Base-by-base conservation (phyloP, 2,888 invertebrate species). In the Tridacna crocea region DNA sequence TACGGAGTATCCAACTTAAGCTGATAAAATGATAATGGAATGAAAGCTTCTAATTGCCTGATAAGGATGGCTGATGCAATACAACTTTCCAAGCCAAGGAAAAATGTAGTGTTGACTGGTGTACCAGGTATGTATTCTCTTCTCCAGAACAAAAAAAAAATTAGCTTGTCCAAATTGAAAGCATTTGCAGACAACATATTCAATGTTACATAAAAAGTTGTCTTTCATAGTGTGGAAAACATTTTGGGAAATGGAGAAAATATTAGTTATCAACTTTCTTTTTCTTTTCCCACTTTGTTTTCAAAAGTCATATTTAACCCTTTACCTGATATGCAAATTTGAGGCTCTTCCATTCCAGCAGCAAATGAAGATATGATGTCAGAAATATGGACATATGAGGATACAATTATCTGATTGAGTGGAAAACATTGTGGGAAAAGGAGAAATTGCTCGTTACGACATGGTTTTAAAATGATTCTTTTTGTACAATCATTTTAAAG, bases 81-180 rank as follows among this genome's bases (percentile, higher is more conserved):
- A 66, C 83, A 79, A 48, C 75, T 85, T 47, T 51, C 75, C 26
- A 82, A 86, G 48, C 80, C 88, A 19, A 78, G 76, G 15, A 84
- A 85, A 72, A 87, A 90, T 73, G 78, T 91, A 73, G 58, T 91
- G 36, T 72, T 91, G 2, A 91, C 91, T 58, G 91, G 91, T 11
- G 84, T 84, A 66, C 91, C 90, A 78, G 91, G 90, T 89, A 68
- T 61, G 15, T n/a, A n/a, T n/a, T n/a, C n/a, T n/a, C 13, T 48
- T 12, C 13, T 27, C 51, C 51, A 11, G 17, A 17, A 11, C 51
- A 51, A 13, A 51, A 24, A 17, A 11, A 22, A 11, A n/a, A 19
- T 63, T n/a, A n/a, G n/a, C n/a, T n/a, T n/a, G n/a, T n/a, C n/a
- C n/a, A n/a, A n/a, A n/a, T n/a, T n/a, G n/a, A n/a, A n/a, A n/a